Percentiles rank a stretch among this genome's conserved stretches.
Conservation (phyloP, 2,797 vertebrate species). For the Micropoecilia bifurca region DNA sequence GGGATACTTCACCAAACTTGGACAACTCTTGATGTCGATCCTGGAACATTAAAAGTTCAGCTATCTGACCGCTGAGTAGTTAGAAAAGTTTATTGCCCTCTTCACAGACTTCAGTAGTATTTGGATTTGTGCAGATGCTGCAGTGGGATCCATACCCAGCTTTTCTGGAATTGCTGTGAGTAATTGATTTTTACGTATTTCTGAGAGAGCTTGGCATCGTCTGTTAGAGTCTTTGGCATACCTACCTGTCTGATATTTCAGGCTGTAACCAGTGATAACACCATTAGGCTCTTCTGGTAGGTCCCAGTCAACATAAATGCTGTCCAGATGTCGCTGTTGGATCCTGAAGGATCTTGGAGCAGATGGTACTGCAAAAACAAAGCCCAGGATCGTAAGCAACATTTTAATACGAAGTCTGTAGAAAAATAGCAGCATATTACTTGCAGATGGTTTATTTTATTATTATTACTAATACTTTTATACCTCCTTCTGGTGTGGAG, state of each 20-base stretch:
- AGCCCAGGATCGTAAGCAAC: constrained; percentile 25
- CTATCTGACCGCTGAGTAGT: constrained; percentile 20
- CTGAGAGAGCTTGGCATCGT: constrained; percentile 20
- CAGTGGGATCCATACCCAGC: constrained; percentile 11
- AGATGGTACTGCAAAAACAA: constrained; percentile 87
- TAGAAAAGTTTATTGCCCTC: constrained; percentile 40
- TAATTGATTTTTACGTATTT: constrained; percentile 1
- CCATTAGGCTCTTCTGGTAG: constrained; percentile 94
- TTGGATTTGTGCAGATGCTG: constrained; percentile 33
- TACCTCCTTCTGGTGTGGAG: constrained; percentile 96
- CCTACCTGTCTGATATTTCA: constrained; percentile 93
- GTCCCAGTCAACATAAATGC: constrained; percentile 94
- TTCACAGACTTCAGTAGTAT: constrained; percentile 26
- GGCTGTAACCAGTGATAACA: constrained; percentile 90
- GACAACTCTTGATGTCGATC: constrained; percentile 27
- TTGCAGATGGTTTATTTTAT: not conserved
- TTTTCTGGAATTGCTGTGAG: not conserved
- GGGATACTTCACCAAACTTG: constrained; percentile 11
- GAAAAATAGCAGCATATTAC: constrained; percentile 7
- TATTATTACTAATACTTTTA: no score
- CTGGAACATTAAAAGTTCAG: constrained; percentile 29
- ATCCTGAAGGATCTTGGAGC: constrained; percentile 91
- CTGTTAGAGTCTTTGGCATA: constrained; percentile 52
- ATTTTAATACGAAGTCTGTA: not conserved
- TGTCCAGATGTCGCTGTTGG: constrained; percentile 92